These are phyloP conservation scores for Chymomyza fuscimana DNA, from an alignment of 2,888 invertebrate species.

Conservation along the genomic window DNA sequence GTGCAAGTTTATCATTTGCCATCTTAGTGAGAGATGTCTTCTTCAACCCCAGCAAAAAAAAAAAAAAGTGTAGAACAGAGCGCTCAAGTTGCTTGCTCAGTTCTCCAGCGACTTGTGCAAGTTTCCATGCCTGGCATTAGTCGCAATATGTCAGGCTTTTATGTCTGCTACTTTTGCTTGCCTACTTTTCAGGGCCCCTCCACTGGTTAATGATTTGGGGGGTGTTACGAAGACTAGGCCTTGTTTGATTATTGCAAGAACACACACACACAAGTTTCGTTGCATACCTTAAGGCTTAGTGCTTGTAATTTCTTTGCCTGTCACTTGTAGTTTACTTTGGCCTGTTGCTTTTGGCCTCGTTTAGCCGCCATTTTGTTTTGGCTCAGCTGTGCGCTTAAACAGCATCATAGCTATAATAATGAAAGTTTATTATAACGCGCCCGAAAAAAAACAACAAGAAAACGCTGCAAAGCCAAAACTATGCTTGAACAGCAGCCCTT, in stretches of 20 bases:
- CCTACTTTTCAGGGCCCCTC: constrained; percentile 37
- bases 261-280: constrained; percentile 18
- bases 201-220: neutral
- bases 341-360: neutral
- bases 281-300: constrained; percentile 44
- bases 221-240: neutral
- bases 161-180: constrained; percentile 50
- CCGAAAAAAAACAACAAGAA: neutral
- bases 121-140: constrained; percentile 51
- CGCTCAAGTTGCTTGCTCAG: constrained; percentile 68
- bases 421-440: constrained; percentile 48
- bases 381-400: neutral
- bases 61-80: too few species aligned
- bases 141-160: constrained; percentile 62
- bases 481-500: neutral
- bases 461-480: constrained; percentile 7
- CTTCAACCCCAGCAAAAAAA: neutral
- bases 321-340: neutral
- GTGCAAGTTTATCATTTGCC: constrained; percentile 71
- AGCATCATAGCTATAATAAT: constrained; percentile 45
- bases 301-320: constrained; percentile 14
- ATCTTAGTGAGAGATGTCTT: constrained; percentile 46
- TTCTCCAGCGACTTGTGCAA: constrained; percentile 47
- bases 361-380: constrained; percentile 5
- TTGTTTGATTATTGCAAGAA: constrained; percentile 22